These are phyloP conservation scores for Lordiphosa mommai DNA, from an alignment of 1,140 invertebrate genomes.

Conservation along the genomic window DNA sequence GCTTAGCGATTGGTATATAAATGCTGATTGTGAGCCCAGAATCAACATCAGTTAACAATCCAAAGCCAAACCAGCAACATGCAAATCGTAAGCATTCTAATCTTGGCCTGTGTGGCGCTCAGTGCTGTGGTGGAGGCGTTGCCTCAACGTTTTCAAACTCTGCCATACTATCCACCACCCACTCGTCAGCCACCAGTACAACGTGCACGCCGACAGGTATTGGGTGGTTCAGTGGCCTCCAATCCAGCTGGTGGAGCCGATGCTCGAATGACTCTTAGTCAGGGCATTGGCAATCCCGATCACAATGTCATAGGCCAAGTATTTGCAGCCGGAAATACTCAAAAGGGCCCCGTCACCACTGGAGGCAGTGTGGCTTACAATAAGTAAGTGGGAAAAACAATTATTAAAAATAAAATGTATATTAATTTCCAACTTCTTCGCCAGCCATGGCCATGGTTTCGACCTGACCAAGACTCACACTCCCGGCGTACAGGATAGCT, in stretches of 20 bases:
- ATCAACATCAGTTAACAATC: conserved; percentile 26
- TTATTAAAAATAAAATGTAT: not conserved
- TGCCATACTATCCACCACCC: conserved; percentile 43
- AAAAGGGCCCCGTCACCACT: conserved; percentile 50
- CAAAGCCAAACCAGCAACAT: conserved; percentile 28
- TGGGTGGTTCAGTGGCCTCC: conserved; percentile 55
- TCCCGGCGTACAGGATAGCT: conserved; percentile 57
- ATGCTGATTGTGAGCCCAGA: not conserved
- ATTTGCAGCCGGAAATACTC: conserved; percentile 66
- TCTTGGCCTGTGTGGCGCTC: conserved; percentile 45
- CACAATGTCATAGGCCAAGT: conserved; percentile 62
- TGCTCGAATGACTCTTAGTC: conserved; percentile 42
- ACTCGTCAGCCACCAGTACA: conserved; percentile 21
- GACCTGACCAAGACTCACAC: conserved; percentile 61
- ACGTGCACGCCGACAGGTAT: conserved; percentile 50
- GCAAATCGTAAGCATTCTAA: conserved; percentile 44
- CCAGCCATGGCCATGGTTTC: conserved; percentile 56
- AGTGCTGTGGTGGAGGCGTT: conserved; percentile 38
- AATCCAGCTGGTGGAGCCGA: conserved; percentile 63
- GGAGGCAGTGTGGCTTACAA: conserved; percentile 66
- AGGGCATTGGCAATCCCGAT: conserved; percentile 58
- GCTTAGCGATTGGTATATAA: conserved; percentile 28
- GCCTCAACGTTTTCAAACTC: conserved; percentile 31
- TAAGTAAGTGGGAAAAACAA: conserved; percentile 45
- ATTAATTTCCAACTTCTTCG: not conserved